These are phyloP conservation scores for Diadophis punctatus DNA, from an alignment of 2,113 vertebrate genomes.

Conservation along the genomic window DNA sequence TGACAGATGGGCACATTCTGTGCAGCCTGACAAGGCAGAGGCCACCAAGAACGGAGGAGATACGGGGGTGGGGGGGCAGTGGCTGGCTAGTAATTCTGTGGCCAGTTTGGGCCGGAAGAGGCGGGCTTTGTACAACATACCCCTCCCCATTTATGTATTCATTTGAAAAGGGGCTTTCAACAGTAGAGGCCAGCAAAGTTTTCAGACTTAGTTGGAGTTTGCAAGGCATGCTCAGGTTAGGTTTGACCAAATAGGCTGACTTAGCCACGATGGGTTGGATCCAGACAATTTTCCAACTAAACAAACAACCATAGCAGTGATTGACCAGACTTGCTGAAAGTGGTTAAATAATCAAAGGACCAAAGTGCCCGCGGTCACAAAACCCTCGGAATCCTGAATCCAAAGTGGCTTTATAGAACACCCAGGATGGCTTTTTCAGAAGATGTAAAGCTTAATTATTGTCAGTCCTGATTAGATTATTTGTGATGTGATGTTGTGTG, in stretches of 20 bases:
- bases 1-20: not conserved
- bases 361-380: not conserved
- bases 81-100: not conserved
- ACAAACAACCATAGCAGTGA: not conserved
- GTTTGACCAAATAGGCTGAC: not conserved
- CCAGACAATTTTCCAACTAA: not conserved
- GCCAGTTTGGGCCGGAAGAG: not conserved
- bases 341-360: not conserved
- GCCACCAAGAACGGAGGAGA: no score
- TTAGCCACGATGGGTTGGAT: not conserved
- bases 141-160: not conserved
- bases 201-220: not conserved
- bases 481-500: not conserved
- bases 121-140: not conserved
- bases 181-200: not conserved
- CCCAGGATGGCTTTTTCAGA: not conserved
- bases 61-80: not conserved
- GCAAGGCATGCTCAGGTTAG: not conserved
- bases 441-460: not conserved
- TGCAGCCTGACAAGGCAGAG: not conserved
- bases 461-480: not conserved
- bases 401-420: not conserved
- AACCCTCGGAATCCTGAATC: not conserved
- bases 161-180: not conserved
- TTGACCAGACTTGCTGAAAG: not conserved